Conservation (phyloP, 2,888 invertebrate species). For the Hofmannophila pseudospretella region DNA sequence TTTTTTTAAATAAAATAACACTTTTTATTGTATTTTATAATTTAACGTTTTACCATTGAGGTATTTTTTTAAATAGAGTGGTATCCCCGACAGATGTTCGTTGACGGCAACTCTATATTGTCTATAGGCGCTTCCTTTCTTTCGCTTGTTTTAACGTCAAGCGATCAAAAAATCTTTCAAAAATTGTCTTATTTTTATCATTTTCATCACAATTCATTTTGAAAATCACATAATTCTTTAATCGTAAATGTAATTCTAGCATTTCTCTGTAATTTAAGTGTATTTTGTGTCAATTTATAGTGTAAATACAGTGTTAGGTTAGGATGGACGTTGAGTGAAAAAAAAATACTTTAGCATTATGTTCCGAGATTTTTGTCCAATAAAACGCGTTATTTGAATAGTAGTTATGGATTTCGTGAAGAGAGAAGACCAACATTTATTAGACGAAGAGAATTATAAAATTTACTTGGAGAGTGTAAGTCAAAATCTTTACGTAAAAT, state of each 20-base stretch:
- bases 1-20: too few relatives aligned
- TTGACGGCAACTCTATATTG: conserved; percentile 45
- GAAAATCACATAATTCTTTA: conserved; percentile 22
- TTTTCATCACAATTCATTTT: conserved; percentile 22
- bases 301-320: conserved; percentile 46
- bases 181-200: background rate
- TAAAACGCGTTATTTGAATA: conserved; percentile 13
- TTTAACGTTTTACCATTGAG: too few relatives aligned
- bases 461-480: conserved; percentile 63
- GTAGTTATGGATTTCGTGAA: conserved; percentile 65
- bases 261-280: conserved; percentile 24
- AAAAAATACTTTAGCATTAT: conserved; percentile 20
- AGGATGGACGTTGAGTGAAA: conserved; percentile 38
- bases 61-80: too few relatives aligned
- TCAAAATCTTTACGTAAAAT: conserved; percentile 11
- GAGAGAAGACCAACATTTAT: conserved; percentile 54
- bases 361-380: conserved; percentile 14
- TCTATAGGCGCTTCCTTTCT: conserved; percentile 60
- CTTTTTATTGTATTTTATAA: too few relatives aligned
- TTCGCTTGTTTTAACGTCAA: conserved; percentile 35
- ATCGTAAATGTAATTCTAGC: too few relatives aligned
- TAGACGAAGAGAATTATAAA: conserved; percentile 62
- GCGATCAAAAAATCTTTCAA: background rate
- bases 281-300: conserved; percentile 26
- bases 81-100: conserved; percentile 53